These are phyloP conservation scores for Amblyopsis hoosieri DNA, from an alignment of 2,797 vertebrate species.

Conservation along the genomic window DNA sequence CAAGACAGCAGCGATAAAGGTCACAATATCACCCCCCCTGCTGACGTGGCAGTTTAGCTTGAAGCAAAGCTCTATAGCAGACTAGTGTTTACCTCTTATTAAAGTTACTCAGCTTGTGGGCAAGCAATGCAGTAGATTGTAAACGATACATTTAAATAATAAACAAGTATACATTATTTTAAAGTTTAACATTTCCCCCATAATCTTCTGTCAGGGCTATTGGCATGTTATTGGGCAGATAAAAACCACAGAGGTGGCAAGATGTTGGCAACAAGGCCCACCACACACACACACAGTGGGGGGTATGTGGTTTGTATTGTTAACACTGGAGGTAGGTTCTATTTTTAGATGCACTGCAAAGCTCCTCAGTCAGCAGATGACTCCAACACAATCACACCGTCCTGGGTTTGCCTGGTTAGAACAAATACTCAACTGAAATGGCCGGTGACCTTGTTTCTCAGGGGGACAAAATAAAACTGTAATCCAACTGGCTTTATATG, in stretches of 20 bases:
- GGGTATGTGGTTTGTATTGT: constrained; percentile 48
- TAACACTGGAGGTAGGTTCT: constrained; percentile 59
- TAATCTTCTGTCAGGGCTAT: background rate
- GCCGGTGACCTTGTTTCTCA: constrained; percentile 46
- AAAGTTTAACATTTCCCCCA: background rate
- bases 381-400: constrained; percentile 55
- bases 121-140: no score
- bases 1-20: background rate
- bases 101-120: no score
- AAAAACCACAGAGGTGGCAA: constrained; percentile 42
- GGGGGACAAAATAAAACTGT: constrained; percentile 19
- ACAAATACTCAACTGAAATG: constrained; percentile 41
- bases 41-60: background rate
- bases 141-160: no score
- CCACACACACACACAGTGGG: constrained; percentile 26
- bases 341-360: constrained; percentile 66
- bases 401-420: constrained; percentile 34
- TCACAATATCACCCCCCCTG: background rate
- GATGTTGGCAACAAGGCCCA: constrained; percentile 31
- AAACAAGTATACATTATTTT: no score
- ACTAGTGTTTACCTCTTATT: no score
- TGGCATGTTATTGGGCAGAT: constrained; percentile 25
- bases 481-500: no score
- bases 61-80: no score
- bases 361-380: constrained; percentile 64